Conservation (phyloP, 2,797 vertebrate species). For the Masticophis lateralis region DNA sequence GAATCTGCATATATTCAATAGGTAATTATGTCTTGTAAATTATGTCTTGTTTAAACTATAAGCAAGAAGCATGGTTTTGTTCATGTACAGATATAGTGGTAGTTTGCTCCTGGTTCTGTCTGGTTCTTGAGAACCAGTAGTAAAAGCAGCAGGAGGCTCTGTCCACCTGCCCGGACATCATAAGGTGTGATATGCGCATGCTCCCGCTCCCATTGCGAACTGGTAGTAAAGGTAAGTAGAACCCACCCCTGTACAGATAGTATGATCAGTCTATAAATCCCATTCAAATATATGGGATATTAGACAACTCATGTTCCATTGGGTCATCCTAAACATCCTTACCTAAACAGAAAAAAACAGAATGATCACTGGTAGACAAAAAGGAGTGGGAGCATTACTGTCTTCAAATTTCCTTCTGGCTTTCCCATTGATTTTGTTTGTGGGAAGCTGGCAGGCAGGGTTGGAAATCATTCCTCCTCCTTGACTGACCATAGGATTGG, state of each 20-base stretch:
- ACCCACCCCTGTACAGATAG: background rate
- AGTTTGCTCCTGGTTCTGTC: too few species aligned
- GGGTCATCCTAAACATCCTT: background rate
- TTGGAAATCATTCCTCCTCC: background rate
- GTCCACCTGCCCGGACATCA: too few species aligned
- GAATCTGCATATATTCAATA: background rate
- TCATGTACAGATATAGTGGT: background rate
- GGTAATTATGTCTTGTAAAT: background rate
- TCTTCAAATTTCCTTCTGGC: background rate
- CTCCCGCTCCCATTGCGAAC: too few species aligned
- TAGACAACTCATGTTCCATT: background rate
- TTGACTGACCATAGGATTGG: background rate
- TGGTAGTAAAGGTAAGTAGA: too few species aligned
- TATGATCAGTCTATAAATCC: background rate
- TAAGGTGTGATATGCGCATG: too few species aligned
- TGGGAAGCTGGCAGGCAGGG: background rate
- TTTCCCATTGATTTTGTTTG: background rate
- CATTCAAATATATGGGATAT: background rate
- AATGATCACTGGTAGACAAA: background rate
- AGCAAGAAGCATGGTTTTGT: background rate
- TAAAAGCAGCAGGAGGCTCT: too few species aligned
- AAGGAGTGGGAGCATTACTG: background rate
- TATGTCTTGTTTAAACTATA: background rate
- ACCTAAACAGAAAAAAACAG: background rate
- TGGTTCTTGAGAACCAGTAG: too few species aligned